Evolutionary conservation across 2,888 invertebrate genomes (phyloP).

Genomic region (Deilephila porcellus): DNA sequence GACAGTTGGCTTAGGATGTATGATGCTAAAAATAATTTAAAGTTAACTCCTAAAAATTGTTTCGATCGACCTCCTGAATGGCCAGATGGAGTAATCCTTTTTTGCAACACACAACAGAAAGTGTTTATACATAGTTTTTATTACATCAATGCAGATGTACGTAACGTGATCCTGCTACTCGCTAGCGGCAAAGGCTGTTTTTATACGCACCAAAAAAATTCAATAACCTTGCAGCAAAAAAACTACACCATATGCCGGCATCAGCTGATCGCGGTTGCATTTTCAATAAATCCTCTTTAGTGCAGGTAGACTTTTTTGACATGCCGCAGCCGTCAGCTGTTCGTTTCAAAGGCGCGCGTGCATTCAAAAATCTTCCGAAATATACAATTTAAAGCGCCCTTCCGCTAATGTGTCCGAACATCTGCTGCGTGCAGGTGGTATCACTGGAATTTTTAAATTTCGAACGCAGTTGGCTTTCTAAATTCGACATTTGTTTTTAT

Average conservation of each 20-base stretch:
- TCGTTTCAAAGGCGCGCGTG: constrained; percentile 60
- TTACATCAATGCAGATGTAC: no score
- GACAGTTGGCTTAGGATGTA: background rate
- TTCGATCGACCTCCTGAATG: background rate
- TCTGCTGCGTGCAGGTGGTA: constrained; percentile 75
- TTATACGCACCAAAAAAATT: background rate
- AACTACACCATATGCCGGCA: constrained; percentile 51
- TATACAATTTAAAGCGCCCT: constrained; percentile 54
- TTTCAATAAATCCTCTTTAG: constrained; percentile 47
- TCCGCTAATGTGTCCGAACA: constrained; percentile 65
- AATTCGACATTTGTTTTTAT: constrained; percentile 2
- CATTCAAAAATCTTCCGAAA: constrained; percentile 67
- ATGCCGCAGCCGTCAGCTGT: constrained; percentile 70
- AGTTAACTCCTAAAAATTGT: background rate
- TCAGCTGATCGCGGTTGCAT: constrained; percentile 66
- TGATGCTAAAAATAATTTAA: background rate
- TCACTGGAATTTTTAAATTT: constrained; percentile 61
- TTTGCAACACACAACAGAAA: no score
- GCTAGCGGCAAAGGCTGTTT: background rate
- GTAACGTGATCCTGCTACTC: background rate
- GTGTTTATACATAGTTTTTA: no score
- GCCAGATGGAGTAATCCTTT: no score
- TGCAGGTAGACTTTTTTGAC: constrained; percentile 66
- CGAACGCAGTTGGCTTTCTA: constrained; percentile 39
- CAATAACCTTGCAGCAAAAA: constrained; percentile 4